These are phyloP conservation scores for Catalaphyllia jardinei DNA, from an alignment of 64 coral and sea anemone genomes.

Conservation along the genomic window DNA sequence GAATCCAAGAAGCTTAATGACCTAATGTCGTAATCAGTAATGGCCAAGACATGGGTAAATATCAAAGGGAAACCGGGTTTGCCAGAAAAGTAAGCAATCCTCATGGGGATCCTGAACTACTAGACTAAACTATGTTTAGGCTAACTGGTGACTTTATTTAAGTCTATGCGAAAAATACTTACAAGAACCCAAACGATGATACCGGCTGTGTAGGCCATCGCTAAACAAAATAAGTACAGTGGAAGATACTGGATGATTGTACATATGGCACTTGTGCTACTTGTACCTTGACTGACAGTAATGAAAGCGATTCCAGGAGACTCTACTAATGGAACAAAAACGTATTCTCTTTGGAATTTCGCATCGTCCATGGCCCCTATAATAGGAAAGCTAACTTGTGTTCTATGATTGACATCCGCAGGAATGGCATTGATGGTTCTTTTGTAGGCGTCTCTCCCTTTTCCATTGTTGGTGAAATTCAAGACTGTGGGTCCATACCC, in stretches of 20 bases:
- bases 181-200: background rate
- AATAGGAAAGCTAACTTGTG: constrained; percentile 62
- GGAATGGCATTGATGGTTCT: constrained; percentile 1
- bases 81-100: too few relatives aligned
- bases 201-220: background rate
- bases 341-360: background rate
- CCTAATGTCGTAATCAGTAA: too few relatives aligned
- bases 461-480: constrained; percentile 3
- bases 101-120: too few relatives aligned
- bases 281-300: background rate
- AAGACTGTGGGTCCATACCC: constrained; percentile 11
- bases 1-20: too few relatives aligned
- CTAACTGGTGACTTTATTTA: background rate
- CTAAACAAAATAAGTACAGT: background rate
- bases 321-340: constrained; percentile 47
- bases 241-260: background rate
- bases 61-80: too few relatives aligned
- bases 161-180: background rate
- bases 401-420: background rate
- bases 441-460: background rate
- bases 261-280: background rate
- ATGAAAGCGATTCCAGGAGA: constrained; percentile 67
- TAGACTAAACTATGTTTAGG: too few relatives aligned
- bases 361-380: constrained; percentile 18
- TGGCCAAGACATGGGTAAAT: too few relatives aligned